Conservation (phyloP, 2,797 vertebrate species). For the Rhinatrema bivittatum region DNA sequence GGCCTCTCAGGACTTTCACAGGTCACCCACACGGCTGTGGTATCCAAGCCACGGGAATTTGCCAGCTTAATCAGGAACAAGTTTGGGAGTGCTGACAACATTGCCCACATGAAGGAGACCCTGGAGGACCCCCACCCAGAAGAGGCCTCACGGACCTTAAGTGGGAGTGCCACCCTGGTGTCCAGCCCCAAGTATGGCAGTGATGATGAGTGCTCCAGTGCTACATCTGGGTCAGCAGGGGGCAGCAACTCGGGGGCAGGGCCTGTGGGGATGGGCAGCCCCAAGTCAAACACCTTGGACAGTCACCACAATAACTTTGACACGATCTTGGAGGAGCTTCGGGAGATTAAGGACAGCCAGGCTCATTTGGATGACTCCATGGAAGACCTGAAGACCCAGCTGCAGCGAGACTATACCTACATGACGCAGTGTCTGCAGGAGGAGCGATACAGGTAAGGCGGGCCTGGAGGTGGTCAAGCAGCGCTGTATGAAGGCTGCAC, state of each 20-base stretch:
- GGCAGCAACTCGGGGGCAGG: constrained; percentile 89
- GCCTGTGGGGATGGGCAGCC: constrained; percentile 72
- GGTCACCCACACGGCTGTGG: constrained; percentile 81
- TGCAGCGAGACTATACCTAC: constrained; percentile 91
- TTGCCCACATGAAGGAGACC: constrained; percentile 87
- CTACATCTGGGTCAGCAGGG: constrained; percentile 76
- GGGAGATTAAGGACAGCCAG: constrained; percentile 90
- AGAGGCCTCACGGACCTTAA: constrained; percentile 75
- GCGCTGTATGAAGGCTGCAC: accelerated
- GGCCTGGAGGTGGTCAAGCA: accelerated
- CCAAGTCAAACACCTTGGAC: constrained; percentile 71
- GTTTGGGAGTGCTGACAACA: constrained; percentile 95
- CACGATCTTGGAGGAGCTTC: constrained; percentile 81
- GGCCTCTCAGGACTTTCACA: constrained; percentile 85
- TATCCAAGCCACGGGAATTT: constrained; percentile 91
- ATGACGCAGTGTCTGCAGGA: constrained; percentile 97
- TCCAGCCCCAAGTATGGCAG: constrained; percentile 94
- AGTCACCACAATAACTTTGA: constrained; percentile 82
- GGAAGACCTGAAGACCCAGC: constrained; percentile 89
- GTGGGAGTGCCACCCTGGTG: constrained; percentile 90
- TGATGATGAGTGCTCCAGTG: constrained; percentile 91
- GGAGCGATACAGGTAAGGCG: constrained; percentile 88
- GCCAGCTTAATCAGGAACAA: constrained; percentile 95
- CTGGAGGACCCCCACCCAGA: constrained; percentile 77
- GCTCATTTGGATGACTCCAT: constrained; percentile 90